Conservation (phyloP, 2,113 vertebrate genomes). For the Tricholaema leucomelas region DNA sequence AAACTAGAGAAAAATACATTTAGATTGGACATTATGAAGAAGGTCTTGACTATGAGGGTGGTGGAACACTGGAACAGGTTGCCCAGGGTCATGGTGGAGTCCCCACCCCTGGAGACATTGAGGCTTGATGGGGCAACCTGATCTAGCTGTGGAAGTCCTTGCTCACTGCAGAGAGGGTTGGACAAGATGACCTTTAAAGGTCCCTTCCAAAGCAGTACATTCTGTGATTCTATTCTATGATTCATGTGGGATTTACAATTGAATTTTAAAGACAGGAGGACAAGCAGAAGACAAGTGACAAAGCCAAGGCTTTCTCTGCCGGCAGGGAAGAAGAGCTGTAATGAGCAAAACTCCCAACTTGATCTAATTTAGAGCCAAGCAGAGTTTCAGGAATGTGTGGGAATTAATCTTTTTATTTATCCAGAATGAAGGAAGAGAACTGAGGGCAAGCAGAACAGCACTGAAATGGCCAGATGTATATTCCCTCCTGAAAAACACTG, state of each 20-base stretch:
- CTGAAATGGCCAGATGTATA: conserved; percentile 56
- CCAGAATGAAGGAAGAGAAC: conserved; percentile 66
- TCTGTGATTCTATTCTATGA: no score
- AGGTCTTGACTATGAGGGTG: no score
- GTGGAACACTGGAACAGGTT: no score
- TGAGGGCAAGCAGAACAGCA: conserved; percentile 53
- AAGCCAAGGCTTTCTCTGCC: conserved; percentile 38
- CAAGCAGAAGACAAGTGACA: conserved; percentile 56
- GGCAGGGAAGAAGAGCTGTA: conserved; percentile 44
- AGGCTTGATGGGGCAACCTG: no score
- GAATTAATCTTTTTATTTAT: conserved; percentile 72
- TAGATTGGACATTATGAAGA: no score
- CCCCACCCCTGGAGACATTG: no score
- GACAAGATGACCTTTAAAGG: no score
- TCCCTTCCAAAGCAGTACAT: no score
- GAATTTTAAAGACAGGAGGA: conserved; percentile 59
- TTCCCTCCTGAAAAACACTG: conserved; percentile 56
- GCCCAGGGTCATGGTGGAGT: no score
- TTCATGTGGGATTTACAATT: conserved; percentile 36
- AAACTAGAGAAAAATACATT: no score
- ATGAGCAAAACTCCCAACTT: conserved; percentile 60
- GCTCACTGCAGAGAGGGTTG: no score
- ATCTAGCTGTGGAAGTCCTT: no score
- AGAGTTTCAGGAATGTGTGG: conserved; percentile 47
- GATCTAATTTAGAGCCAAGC: conserved; percentile 63